Evolutionary conservation across 2,888 invertebrate species (phyloP), one percentile per base, ranked within the genome.

Genomic region (Neria commutata): DNA sequence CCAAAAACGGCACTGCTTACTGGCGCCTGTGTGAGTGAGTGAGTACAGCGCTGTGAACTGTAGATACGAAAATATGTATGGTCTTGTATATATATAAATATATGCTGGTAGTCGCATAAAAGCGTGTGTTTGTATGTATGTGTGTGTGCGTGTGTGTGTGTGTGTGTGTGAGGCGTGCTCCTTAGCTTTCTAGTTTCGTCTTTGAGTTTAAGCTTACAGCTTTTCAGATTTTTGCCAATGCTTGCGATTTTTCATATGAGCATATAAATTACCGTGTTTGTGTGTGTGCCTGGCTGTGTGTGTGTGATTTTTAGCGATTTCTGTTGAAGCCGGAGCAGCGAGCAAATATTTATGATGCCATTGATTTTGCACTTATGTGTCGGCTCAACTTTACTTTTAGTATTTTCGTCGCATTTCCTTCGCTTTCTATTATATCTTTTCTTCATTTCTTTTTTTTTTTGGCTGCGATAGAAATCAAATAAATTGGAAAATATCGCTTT

Each of bases 291-390:
- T n/a, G n/a, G n/a, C n/a, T n/a, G n/a, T n/a, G n/a, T n/a, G n/a
- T n/a, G n/a, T n/a, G n/a, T n/a, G n/a, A n/a, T n/a, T 66, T 70
- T 70, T 29, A 4, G 17, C 33, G 42, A 3, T 29, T 37, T 45
- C 19, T 45, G 21, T 53, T 21, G 42, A 19, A 45, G 40, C 42
- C 54, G 51, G 70, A 73, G 73, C 66, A 67, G 65, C 67, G 67
- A 64, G 68, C 74, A 74, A 73, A 74, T 74, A 73, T 73, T 73
- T 73, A 73, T 71, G 70, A 68, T 72, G 73, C 70, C 73, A 73
- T 73, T 73, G 73, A 73, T 73, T 73, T 74, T 68, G 67, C 67
- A 70, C 53, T 68, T 71, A 69, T 71, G 74, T 72, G 74, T 69
- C 58, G 63, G 65, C 65, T 64, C 56, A 57, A 54, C 59, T 70